Base-by-base conservation (phyloP, 1,140 invertebrate genomes). In the Pemphigus obesinymphae region DNA sequence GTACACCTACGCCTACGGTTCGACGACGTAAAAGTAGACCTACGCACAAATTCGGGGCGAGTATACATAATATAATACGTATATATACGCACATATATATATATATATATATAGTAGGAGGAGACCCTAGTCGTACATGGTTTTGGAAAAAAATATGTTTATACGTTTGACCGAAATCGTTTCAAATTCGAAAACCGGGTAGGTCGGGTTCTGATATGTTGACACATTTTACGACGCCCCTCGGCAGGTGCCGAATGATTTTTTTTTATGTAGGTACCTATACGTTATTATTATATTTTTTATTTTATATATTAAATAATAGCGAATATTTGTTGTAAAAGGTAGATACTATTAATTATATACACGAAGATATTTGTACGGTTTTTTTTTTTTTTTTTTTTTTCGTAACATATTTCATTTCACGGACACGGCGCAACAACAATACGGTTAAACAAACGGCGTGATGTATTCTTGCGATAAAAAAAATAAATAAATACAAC, bases 171-270 rank as follows among this genome's bases (percentile, higher is more conserved):
- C 31, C 5, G 20, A n/a, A n/a, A 37, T 68, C 34, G 34, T 68
- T 68, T 68, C 34, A 5, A 61, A 61, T 61, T 61, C 58, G n/a
- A 31, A 37, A 40, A 68, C 31, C 63, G 17, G 31, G 20, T 40
- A 40, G 63, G 20, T 37, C 20, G 7, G 63, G 10, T 68, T 34
- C 63, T 68, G 63, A 68, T 68, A 37, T 34, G 63, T 40, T 68
- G 61, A 68, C 63, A 68, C 63, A 23, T 68, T 40, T 68, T 40
- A 68, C 34, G 34, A 68, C 63, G 63, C 34, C 63, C 34, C 31
- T n/a, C 10, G 31, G 58, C 61, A 66, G 63, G 63, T 37, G 63
- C 63, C 63, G 63, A 68, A 68, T n/a, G n/a, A 17, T 37, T 23
- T 37, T 68, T 68, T 66, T 61, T 61, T 68, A 2, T n/a, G 11